Percentiles rank a stretch among this genome's conserved stretches.
These are phyloP conservation scores for Lophochroa leadbeateri DNA, from an alignment of 2,113 vertebrate species.

Conservation along the genomic window DNA sequence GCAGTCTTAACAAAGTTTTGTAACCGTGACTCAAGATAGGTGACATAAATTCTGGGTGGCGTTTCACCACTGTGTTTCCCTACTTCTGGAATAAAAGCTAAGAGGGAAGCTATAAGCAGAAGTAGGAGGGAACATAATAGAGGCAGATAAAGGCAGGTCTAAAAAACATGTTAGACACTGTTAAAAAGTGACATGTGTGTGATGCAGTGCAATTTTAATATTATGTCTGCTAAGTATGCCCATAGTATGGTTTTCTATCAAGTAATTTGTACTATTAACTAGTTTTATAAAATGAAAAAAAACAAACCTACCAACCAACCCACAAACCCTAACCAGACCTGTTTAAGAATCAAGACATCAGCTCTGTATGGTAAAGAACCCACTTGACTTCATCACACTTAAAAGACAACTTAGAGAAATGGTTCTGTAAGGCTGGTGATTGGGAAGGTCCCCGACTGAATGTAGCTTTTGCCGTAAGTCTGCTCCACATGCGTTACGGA, in stretches of 20 bases:
- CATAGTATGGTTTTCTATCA: not conserved
- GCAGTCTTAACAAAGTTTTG: not conserved
- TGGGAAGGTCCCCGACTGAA: not conserved
- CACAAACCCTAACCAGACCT: not conserved
- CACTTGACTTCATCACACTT: not conserved
- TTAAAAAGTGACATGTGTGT: not conserved
- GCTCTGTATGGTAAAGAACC: not conserved
- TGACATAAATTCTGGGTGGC: not conserved
- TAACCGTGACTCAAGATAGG: not conserved
- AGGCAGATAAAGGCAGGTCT: not conserved
- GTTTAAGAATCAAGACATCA: not conserved
- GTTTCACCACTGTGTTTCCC: not conserved
- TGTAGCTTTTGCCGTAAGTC: not conserved
- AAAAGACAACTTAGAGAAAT: not conserved
- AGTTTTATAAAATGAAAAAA: not conserved
- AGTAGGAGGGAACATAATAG: not conserved
- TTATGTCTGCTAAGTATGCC: not conserved
- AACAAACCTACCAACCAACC: not conserved
- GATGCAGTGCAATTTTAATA: not conserved
- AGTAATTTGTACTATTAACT: not conserved
- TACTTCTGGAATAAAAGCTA: not conserved
- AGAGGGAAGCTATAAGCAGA: not conserved
- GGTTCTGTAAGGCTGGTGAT: not conserved
- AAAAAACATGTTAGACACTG: not conserved
- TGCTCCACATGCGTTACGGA: not conserved